Conservation (phyloP, 2,888 invertebrate genomes). For the Drosophila falleni region DNA sequence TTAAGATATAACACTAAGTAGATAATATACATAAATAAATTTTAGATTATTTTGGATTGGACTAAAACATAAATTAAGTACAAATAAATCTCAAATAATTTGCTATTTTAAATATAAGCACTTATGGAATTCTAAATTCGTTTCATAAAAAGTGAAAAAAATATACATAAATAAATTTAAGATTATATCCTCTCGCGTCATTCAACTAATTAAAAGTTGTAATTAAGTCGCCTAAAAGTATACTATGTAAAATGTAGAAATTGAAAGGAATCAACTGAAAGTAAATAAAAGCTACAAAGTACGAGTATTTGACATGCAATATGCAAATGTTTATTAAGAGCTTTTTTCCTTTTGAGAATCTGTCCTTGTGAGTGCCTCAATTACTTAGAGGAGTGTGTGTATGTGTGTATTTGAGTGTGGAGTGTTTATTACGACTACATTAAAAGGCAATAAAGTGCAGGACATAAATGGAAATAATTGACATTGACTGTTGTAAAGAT, state of each 20-base stretch:
- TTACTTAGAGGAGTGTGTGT: constrained; percentile 6
- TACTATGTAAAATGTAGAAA: neutral
- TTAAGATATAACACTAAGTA: too few relatives aligned
- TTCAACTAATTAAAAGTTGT: neutral
- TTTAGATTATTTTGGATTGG: too few relatives aligned
- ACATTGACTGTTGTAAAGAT: constrained; percentile 47
- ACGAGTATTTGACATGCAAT: constrained; percentile 36
- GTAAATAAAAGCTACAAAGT: constrained; percentile 17
- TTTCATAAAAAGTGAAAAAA: neutral
- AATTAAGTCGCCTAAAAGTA: constrained; percentile 3
- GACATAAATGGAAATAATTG: constrained; percentile 62
- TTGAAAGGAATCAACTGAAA: constrained; percentile 5
- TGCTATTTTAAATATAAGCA: neutral
- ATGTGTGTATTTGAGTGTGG: constrained; percentile 1
- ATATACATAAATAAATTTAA: neutral
- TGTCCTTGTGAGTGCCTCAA: constrained; percentile 23
- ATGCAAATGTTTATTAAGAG: constrained; percentile 35
- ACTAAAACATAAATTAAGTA: neutral
- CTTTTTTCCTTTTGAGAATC: constrained; percentile 4
- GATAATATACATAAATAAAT: too few relatives aligned
- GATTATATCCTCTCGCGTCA: neutral
- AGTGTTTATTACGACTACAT: constrained; percentile 24
- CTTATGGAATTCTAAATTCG: neutral
- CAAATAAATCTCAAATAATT: neutral
- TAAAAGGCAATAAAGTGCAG: constrained; percentile 60